Evolutionary conservation across 2,888 invertebrate species (phyloP).

Genomic region (Leptarthrus brevirostris): DNA sequence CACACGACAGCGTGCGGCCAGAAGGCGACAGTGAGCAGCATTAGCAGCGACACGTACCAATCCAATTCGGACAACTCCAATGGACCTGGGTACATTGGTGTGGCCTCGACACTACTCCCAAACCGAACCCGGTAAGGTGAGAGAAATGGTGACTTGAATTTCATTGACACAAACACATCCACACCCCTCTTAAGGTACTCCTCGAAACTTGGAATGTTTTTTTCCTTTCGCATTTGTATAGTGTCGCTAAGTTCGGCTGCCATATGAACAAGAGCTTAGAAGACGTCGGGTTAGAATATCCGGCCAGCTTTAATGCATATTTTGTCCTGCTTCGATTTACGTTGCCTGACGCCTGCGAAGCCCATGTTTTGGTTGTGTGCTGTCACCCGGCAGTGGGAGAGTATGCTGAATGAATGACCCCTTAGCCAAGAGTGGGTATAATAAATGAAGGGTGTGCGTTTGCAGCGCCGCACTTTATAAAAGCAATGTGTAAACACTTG

Average conservation of each 20-base stretch:
- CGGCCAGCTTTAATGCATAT: constrained; percentile 17
- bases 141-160: constrained; percentile 27
- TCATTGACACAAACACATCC: constrained; percentile 23
- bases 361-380: background rate
- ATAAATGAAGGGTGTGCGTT: constrained; percentile 31
- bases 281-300: constrained; percentile 22
- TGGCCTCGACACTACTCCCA: constrained; percentile 6
- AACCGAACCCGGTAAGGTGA: constrained; percentile 12
- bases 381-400: constrained; percentile 8
- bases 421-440: background rate
- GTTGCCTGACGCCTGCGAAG: too few relatives aligned
- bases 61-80: constrained; percentile 20
- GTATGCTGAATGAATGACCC: constrained; percentile 5
- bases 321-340: constrained; percentile 25
- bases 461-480: constrained; percentile 41
- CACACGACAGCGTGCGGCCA: constrained; percentile 4
- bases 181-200: constrained; percentile 2
- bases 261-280: constrained; percentile 33
- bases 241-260: constrained; percentile 8
- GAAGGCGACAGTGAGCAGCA: constrained; percentile 33
- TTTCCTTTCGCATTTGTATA: background rate
- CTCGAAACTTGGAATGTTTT: background rate
- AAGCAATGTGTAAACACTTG: constrained; percentile 5
- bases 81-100: constrained; percentile 19
- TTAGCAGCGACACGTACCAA: constrained; percentile 46